A percentile compares a stretch with the other conserved stretches of the same genome.
Evolutionary conservation across 1,140 invertebrate species (phyloP).

Genomic region (Glomeris maerens): DNA sequence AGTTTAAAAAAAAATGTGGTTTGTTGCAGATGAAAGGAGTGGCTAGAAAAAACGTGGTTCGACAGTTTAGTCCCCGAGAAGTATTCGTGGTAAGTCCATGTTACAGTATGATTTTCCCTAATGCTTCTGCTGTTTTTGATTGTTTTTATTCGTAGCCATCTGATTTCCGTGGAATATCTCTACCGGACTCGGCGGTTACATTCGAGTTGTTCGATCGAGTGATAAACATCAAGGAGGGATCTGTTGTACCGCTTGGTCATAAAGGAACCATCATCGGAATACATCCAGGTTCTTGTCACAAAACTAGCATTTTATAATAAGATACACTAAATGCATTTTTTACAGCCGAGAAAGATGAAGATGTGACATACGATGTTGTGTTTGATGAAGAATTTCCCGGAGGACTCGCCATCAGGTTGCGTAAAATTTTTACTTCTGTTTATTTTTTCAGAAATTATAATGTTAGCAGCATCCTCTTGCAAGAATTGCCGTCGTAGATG

Average conservation of each 20-base stretch:
- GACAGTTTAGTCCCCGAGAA: neutral
- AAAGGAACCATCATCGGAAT: constrained; percentile 60
- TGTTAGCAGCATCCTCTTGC: too few relatives aligned
- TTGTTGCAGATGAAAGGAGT: too few relatives aligned
- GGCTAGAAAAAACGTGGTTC: neutral
- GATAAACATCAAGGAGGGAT: constrained; percentile 53
- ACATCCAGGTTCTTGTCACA: neutral
- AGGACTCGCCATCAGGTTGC: constrained; percentile 37
- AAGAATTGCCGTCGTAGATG: too few relatives aligned
- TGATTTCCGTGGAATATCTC: constrained; percentile 33
- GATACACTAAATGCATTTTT: constrained; percentile 2
- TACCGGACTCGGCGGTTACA: constrained; percentile 48
- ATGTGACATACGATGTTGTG: constrained; percentile 51
- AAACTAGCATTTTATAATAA: neutral
- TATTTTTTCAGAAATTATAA: too few relatives aligned
- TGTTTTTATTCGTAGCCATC: constrained; percentile 14
- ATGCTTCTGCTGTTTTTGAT: too few relatives aligned
- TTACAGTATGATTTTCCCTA: neutral
- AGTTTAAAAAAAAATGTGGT: too few relatives aligned
- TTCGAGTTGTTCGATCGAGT: constrained; percentile 68
- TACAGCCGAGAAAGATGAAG: constrained; percentile 30
- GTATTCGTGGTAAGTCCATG: neutral
- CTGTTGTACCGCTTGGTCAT: constrained; percentile 60
- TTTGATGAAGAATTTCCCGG: constrained; percentile 61
- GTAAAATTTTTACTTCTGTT: too few relatives aligned